Evolutionary conservation across 2,888 invertebrate genomes (phyloP).

Genomic region (Dysmachus trigonus): DNA sequence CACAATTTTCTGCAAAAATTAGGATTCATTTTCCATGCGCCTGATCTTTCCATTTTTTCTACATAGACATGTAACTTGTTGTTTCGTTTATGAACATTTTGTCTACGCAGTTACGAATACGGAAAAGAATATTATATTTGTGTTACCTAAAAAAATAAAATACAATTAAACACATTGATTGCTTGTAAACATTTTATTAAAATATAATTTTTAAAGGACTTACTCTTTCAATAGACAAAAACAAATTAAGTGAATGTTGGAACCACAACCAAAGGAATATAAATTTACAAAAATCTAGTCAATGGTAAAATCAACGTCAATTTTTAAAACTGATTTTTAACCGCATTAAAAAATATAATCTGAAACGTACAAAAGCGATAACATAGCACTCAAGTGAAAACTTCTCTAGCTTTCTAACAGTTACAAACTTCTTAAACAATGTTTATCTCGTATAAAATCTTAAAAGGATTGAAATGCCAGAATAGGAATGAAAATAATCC

Average conservation of each 20-base stretch:
- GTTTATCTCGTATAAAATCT: constrained; percentile 17
- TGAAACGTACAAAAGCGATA: not conserved
- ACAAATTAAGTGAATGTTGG: not conserved
- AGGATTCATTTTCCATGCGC: too few relatives aligned
- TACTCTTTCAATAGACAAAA: not conserved
- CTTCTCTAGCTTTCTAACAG: not conserved
- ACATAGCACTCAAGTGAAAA: constrained; percentile 29
- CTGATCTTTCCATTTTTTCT: too few relatives aligned
- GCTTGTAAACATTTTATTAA: constrained; percentile 34
- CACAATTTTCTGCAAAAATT: too few relatives aligned
- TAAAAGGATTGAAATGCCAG: constrained; percentile 6
- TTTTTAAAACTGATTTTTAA: not conserved
- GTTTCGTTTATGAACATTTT: too few relatives aligned
- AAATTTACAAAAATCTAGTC: not conserved
- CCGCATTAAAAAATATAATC: not conserved
- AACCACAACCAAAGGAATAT: constrained; percentile 13
- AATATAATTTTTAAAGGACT: not conserved
- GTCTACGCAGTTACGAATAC: too few relatives aligned
- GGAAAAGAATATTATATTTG: too few relatives aligned
- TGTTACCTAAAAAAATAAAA: not conserved
- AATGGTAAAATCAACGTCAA: not conserved
- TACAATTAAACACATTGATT: not conserved
- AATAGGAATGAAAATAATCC: constrained; percentile 24
- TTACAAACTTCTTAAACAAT: constrained; percentile 28
- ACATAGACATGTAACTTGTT: too few relatives aligned